Evolutionary conservation across 1,140 invertebrate genomes (phyloP).

Genomic region (Trigoniulus corallinus): DNA sequence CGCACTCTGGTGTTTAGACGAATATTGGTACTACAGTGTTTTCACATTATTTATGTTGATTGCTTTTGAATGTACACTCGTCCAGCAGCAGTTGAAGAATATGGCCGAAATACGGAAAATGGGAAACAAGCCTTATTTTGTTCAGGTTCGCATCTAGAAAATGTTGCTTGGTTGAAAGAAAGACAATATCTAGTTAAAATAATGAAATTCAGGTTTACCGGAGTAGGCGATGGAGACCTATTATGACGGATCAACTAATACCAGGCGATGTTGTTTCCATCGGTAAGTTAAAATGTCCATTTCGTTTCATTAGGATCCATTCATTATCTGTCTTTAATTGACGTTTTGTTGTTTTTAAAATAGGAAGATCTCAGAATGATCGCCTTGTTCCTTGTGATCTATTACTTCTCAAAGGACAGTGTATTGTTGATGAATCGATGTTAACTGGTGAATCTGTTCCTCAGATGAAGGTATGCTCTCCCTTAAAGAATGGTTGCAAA

Average conservation of each 20-base stretch:
- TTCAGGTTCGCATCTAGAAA: constrained; percentile 38
- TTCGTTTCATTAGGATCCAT: not conserved
- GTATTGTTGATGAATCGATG: constrained; percentile 97
- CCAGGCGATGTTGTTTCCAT: constrained; percentile 96
- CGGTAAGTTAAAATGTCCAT: constrained; percentile 29
- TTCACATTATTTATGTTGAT: constrained; percentile 96
- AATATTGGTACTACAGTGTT: constrained; percentile 94
- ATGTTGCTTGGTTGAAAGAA: not conserved
- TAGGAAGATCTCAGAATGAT: constrained; percentile 63
- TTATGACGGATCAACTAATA: constrained; percentile 71
- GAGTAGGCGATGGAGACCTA: constrained; percentile 75
- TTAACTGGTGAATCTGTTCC: constrained; percentile 96
- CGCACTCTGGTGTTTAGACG: constrained; percentile 93
- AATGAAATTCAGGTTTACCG: constrained; percentile 57
- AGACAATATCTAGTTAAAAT: not conserved
- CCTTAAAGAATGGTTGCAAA: too few relatives aligned
- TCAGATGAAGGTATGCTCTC: constrained; percentile 80
- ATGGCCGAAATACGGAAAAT: constrained; percentile 99
- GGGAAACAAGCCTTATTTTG: constrained; percentile 91
- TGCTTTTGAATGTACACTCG: constrained; percentile 93
- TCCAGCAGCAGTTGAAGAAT: constrained; percentile 93
- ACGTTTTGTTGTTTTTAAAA: constrained; percentile 6
- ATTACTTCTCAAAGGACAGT: constrained; percentile 77
- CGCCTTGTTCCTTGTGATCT: constrained; percentile 89
- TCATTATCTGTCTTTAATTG: constrained; percentile 1